phyloP scores from a whole-genome alignment of 2,113 vertebrate genomes.

The Rhegmatorhina hoffmannsi region DNA sequence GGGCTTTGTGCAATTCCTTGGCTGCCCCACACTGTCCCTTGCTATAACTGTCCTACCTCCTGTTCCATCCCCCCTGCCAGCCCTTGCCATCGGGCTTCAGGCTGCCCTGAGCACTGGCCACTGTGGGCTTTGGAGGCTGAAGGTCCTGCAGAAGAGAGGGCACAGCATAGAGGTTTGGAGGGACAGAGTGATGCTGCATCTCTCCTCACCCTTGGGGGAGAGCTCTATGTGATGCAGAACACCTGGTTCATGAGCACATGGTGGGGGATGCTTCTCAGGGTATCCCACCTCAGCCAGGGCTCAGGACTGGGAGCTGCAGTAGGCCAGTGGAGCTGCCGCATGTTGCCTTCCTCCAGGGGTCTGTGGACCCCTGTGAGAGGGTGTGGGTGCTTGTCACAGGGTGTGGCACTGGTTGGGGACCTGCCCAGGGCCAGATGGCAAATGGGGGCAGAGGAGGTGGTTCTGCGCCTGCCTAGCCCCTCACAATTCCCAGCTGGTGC shows the following conservation, averaged over 20 bases:
- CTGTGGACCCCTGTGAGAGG: neutral
- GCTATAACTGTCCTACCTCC: neutral
- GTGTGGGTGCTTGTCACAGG: neutral
- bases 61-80: accelerated
- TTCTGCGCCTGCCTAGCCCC: neutral
- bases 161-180: neutral
- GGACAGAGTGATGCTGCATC: neutral
- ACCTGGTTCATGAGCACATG: neutral
- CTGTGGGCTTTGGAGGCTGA: accelerated
- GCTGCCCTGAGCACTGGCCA: neutral
- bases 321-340: neutral
- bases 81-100: accelerated
- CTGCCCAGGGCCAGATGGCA: neutral
- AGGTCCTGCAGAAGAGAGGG: neutral
- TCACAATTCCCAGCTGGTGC: neutral
- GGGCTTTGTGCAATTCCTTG: neutral
- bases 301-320: neutral
- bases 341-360: neutral
- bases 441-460: neutral
- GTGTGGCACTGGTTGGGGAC: accelerated
- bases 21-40: neutral
- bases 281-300: neutral
- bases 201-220: accelerated
- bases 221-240: neutral
- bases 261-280: neutral